Conservation (phyloP, 1,140 invertebrate species). For the Agrilus planipennis region DNA sequence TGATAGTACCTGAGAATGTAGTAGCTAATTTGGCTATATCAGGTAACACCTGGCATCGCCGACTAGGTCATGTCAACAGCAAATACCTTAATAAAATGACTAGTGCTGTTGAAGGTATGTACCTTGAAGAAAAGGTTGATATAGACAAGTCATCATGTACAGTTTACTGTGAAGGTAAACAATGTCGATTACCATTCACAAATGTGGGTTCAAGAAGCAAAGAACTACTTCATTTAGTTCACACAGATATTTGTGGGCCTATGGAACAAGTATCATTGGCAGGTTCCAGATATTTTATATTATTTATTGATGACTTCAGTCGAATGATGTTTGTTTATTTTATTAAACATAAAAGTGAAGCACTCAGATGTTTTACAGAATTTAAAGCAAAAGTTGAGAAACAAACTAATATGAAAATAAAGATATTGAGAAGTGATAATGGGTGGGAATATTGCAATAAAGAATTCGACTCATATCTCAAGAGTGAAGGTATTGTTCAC, state of each 20-base stretch:
- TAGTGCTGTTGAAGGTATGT: constrained; percentile 12
- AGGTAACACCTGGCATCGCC: constrained; percentile 13
- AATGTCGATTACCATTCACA: background rate
- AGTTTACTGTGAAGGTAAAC: background rate
- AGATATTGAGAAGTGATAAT: constrained; percentile 29
- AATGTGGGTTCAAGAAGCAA: background rate
- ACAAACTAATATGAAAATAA: constrained; percentile 27
- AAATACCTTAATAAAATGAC: constrained; percentile 11
- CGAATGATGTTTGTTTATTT: too few species aligned
- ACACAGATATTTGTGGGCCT: too few species aligned
- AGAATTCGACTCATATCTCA: constrained; percentile 16
- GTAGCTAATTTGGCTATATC: background rate
- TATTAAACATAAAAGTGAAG: too few species aligned
- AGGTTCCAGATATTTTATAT: too few species aligned
- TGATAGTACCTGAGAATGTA: constrained; percentile 7
- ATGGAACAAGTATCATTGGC: too few species aligned
- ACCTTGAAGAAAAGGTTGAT: background rate
- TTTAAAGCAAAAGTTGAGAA: constrained; percentile 10
- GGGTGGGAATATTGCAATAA: constrained; percentile 30
- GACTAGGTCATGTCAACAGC: constrained; percentile 25
- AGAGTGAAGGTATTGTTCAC: constrained; percentile 26
- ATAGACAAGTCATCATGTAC: background rate
- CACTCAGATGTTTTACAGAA: constrained; percentile 20
- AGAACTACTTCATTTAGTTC: constrained; percentile 8
- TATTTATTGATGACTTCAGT: too few species aligned